Evolutionary conservation across 2,888 invertebrate species (phyloP), one percentile per base, ranked within the genome.

Genomic region (Rotaria macrura): DNA sequence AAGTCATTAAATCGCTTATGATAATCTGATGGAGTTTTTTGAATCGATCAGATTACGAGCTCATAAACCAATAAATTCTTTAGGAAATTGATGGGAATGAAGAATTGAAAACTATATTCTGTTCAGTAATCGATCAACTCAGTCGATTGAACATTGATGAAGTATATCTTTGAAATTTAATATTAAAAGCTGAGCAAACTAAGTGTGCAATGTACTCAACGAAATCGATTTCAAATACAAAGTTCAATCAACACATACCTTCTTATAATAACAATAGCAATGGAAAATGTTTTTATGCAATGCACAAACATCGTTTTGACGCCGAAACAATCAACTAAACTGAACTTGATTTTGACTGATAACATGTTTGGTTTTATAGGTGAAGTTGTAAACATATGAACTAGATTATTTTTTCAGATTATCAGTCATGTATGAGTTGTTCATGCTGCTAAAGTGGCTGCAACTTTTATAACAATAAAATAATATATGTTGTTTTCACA

Each of bases 101-200:
- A 43, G 25, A 43, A 25, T 74, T 74, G 43, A 40, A 74, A 74
- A 74, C 74, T 40, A 25, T 43, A 43, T 43, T 40, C 25, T 43
- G 74, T 23, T 74, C 74, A 43, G 25, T 74, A 4, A 74, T 74
- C 1, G 74, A 74, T 74, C 74, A 74, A 74, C 43, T 74, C 25
- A 25, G 74, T 74, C 74, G 74, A 43, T 74, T 74, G 14, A 74
- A 74, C 25, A 74, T 74, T 12, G 74, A 74, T 40, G 74, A 74
- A 74, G 43, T 25, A 4, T 40, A n/a, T 12, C 38, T 74, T 7
- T 23, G 40, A 40, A 43, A 74, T 40, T 74, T 74, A 40, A 23
- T 25, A 25, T 40, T 74, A 12, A 38, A 74, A 74, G 43, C 40
- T 40, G 74, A 40, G 10, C 74, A 74, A 25, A 74, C 23, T 23